A percentile compares a stretch with the other conserved stretches of the same genome.
Conservation (phyloP, 2,797 vertebrate genomes). For the Echeneis naucrates region DNA sequence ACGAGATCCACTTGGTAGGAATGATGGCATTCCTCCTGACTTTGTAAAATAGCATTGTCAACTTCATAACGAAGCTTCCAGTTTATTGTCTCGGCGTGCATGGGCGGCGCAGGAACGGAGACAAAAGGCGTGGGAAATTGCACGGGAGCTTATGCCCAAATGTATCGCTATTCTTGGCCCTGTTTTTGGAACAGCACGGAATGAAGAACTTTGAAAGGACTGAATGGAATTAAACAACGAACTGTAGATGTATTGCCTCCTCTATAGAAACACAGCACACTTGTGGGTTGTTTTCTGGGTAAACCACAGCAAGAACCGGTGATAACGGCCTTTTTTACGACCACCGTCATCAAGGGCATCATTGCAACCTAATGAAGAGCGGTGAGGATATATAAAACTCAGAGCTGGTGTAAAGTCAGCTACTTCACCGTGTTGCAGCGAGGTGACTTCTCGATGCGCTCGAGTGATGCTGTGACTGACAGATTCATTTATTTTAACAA, state of each 20-base stretch:
- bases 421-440: not conserved
- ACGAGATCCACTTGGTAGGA: conserved; percentile 7
- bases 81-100: conserved; percentile 76
- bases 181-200: conserved; percentile 46
- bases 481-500: conserved; percentile 63
- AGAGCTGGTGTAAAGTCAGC: not conserved
- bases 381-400: not conserved
- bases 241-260: conserved; percentile 18
- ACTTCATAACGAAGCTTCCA: conserved; percentile 69
- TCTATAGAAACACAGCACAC: conserved; percentile 8
- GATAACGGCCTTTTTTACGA: not conserved
- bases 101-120: conserved; percentile 73
- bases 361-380: not conserved
- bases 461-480: conserved; percentile 49
- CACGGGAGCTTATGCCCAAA: conserved; percentile 72
- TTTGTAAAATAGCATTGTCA: conserved; percentile 68
- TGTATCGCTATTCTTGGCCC: conserved; percentile 75
- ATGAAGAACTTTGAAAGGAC: conserved; percentile 57
- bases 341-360: not conserved
- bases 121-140: conserved; percentile 82
- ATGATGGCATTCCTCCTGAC: conserved; percentile 47
- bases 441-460: conserved; percentile 9
- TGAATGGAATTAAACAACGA: conserved; percentile 25
- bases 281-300: conserved; percentile 15
- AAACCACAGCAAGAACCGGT: not conserved